These are phyloP conservation scores for Salvelinus fontinalis DNA, from an alignment of 2,113 vertebrate genomes.

Conservation along the genomic window DNA sequence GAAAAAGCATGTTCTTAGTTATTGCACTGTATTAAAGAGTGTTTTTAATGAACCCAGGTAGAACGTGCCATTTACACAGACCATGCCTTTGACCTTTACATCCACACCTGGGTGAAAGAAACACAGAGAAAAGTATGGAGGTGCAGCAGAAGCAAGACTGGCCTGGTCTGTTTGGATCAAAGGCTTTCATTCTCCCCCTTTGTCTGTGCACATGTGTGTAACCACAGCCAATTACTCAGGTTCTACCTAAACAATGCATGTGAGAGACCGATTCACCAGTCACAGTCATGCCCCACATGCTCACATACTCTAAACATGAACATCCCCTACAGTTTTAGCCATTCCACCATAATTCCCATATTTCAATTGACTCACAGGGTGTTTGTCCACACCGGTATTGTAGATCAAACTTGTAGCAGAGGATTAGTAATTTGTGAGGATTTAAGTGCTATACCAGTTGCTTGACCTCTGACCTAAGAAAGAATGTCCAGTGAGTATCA, in stretches of 20 bases:
- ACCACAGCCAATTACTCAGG: constrained; percentile 6
- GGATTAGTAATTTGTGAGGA: neutral
- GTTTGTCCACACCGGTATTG: neutral
- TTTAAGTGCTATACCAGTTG: constrained; percentile 7
- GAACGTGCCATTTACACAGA: constrained; percentile 28
- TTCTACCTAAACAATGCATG: neutral
- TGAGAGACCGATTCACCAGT: neutral
- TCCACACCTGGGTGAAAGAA: constrained; percentile 64
- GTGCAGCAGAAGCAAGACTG: constrained; percentile 23
- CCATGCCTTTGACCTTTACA: constrained; percentile 37
- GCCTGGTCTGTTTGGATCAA: constrained; percentile 42
- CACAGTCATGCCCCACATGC: neutral
- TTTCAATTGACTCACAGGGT: neutral
- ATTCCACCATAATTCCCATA: neutral
- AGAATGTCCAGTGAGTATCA: constrained; percentile 35
- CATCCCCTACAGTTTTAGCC: too few relatives aligned
- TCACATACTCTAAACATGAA: neutral
- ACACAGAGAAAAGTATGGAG: constrained; percentile 36
- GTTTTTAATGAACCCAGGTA: constrained; percentile 36
- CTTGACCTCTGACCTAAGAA: constrained; percentile 27
- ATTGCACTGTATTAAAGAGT: constrained; percentile 20
- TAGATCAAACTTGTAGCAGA: neutral
- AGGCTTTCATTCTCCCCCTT: constrained; percentile 16
- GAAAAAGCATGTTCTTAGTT: neutral
- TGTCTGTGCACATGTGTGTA: neutral